These are phyloP conservation scores for Bungarus multicinctus DNA, from an alignment of 2,113 vertebrate species.

Conservation along the genomic window DNA sequence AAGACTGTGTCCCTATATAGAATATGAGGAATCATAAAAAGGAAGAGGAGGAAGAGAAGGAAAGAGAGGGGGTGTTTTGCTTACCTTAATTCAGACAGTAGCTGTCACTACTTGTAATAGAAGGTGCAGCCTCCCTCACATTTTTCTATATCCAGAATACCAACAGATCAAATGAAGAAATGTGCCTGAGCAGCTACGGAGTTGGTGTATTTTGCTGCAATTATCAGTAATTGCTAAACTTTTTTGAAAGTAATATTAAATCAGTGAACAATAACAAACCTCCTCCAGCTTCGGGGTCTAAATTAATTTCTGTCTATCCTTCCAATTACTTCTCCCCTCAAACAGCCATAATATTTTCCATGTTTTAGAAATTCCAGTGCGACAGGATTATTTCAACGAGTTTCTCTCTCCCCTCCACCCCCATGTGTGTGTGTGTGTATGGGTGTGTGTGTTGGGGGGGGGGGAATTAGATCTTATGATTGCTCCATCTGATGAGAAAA, in stretches of 20 bases:
- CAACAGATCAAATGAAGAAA: neutral
- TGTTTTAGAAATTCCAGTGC: neutral
- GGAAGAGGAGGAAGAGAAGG: neutral
- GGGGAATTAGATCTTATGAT: neutral
- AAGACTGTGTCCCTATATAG: neutral
- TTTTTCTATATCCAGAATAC: neutral
- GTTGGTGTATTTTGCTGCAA: neutral
- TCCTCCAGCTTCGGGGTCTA: neutral
- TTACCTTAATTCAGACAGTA: neutral
- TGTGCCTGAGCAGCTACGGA: neutral
- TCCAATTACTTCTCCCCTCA: neutral
- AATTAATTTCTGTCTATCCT: neutral
- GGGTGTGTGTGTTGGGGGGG: too few species aligned
- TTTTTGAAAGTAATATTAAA: neutral
- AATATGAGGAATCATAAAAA: neutral
- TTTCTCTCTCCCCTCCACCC: neutral
- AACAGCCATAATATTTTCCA: neutral
- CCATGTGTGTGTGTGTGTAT: too few species aligned
- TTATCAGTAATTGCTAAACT: neutral
- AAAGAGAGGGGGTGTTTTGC: neutral
- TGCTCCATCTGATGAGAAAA: neutral
- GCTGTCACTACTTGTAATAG: neutral
- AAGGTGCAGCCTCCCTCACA: neutral
- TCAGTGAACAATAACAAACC: neutral
- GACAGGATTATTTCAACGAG: neutral